These are phyloP conservation scores for Stenolophus ochropezus DNA, from an alignment of 2,888 invertebrate species.

Conservation along the genomic window DNA sequence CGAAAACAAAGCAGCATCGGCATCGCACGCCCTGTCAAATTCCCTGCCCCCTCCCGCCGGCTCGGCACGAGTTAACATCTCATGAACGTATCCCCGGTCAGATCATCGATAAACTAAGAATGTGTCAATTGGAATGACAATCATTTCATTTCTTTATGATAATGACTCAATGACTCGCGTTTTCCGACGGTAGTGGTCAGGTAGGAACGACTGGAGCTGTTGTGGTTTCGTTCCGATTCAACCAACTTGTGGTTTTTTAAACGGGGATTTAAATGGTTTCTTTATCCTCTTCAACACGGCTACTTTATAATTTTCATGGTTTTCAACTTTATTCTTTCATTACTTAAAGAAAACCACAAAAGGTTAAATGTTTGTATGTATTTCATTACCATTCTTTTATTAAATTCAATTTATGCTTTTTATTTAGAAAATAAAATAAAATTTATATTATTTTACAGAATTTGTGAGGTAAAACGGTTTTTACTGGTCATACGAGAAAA, in stretches of 20 bases:
- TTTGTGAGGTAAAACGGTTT: no score
- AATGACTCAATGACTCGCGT: constrained; percentile 68
- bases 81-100: constrained; percentile 30
- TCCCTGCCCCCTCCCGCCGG: background rate
- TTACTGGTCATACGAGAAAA: no score
- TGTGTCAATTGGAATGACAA: constrained; percentile 69
- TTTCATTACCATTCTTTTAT: no score
- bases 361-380: no score
- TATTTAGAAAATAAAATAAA: no score
- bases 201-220: background rate
- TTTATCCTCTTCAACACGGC: background rate
- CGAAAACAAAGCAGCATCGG: constrained; percentile 28
- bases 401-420: no score
- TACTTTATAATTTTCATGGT: no score
- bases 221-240: background rate
- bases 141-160: constrained; percentile 66
- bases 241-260: background rate
- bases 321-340: no score
- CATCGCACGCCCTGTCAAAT: constrained; percentile 33
- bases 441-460: no score
- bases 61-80: constrained; percentile 39
- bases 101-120: constrained; percentile 61
- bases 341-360: no score
- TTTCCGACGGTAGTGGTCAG: constrained; percentile 26
- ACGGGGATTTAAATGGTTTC: background rate